Conservation (phyloP, 2,113 vertebrate genomes). For the Dunckerocampus dactyliophorus region DNA sequence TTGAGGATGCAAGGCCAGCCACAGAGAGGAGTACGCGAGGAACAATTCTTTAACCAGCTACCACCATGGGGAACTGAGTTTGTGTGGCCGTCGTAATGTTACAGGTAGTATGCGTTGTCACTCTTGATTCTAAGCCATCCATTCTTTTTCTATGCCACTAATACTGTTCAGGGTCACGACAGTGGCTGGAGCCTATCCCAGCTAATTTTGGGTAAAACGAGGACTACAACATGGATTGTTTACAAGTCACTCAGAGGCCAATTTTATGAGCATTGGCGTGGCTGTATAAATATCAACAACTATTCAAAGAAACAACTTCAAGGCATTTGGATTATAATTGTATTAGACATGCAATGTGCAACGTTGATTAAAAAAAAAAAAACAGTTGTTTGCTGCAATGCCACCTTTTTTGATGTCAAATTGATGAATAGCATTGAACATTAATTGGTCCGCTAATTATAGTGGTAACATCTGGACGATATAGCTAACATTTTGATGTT, state of each 20-base stretch:
- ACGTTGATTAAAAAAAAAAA: too few species aligned
- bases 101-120: constrained; percentile 5
- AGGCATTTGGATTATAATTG: too few species aligned
- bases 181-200: neutral
- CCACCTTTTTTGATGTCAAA: too few species aligned
- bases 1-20: constrained; percentile 41
- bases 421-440: neutral
- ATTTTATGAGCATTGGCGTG: too few species aligned
- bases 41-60: constrained; percentile 57
- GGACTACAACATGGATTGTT: neutral
- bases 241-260: neutral
- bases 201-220: neutral
- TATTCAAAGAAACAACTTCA: too few species aligned
- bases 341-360: too few species aligned
- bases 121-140: neutral
- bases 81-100: constrained; percentile 34
- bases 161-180: neutral
- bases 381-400: too few species aligned
- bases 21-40: constrained; percentile 25
- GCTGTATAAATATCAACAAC: too few species aligned
- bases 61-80: constrained; percentile 31
- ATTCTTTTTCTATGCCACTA: neutral
- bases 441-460: neutral
- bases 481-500: constrained; percentile 6
- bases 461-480: constrained; percentile 1